phyloP scores from a whole-genome alignment of 1,140 invertebrate species.

The Popillia japonica region DNA sequence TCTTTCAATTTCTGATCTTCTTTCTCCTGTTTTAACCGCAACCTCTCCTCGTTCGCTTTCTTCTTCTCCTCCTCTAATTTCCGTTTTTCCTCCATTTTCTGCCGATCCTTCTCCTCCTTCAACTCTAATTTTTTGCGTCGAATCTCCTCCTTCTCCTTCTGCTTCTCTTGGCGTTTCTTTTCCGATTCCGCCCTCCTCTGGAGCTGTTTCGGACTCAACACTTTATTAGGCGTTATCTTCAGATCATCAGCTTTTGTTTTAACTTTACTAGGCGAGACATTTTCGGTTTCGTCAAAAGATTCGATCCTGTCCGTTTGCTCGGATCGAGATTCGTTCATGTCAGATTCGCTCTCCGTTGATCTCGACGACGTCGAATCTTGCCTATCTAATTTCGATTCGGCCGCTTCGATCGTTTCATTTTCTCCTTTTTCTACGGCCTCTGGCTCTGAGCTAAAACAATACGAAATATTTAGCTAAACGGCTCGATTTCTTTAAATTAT shows the following conservation, averaged over 20 bases:
- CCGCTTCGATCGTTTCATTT: background rate
- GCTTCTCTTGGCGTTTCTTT: slow-evolving; percentile 62
- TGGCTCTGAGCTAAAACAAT: slow-evolving; percentile 56
- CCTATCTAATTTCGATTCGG: background rate
- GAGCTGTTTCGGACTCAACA: slow-evolving; percentile 58
- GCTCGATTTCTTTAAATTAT: background rate
- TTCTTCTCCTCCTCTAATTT: slow-evolving; percentile 50
- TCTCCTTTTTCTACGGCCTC: slow-evolving; percentile 44
- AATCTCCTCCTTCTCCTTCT: slow-evolving; percentile 64
- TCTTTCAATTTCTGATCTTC: slow-evolving; percentile 62
- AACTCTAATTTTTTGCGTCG: slow-evolving; percentile 67
- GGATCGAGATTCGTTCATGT: too few species aligned
- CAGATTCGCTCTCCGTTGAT: background rate
- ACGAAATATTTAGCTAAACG: slow-evolving; percentile 39
- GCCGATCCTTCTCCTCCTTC: slow-evolving; percentile 62
- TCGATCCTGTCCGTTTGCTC: too few species aligned
- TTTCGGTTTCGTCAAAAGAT: too few species aligned
- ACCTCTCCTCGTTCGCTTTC: slow-evolving; percentile 63
- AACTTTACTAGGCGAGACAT: background rate
- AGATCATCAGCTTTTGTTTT: background rate
- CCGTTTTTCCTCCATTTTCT: slow-evolving; percentile 52
- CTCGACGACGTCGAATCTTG: background rate
- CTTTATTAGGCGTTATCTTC: slow-evolving; percentile 48
- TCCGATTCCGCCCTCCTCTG: slow-evolving; percentile 65
- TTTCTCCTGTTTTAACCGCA: slow-evolving; percentile 63